Conservation (phyloP, 2,113 vertebrate genomes). For the Otolemur garnettii region DNA sequence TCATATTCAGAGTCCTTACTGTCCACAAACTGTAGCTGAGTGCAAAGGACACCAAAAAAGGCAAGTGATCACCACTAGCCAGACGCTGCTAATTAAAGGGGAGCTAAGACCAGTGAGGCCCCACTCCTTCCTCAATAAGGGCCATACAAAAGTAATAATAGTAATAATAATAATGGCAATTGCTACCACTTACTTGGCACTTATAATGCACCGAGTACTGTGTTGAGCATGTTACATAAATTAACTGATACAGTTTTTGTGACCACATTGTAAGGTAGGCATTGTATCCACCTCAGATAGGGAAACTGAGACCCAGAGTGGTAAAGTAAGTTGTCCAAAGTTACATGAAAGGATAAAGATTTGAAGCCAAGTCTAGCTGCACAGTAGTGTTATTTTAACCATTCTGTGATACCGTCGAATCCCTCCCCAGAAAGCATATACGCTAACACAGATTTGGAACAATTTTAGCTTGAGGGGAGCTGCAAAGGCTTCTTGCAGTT, state of each 20-base stretch:
- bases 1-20: background rate
- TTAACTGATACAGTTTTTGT: background rate
- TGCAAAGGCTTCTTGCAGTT: background rate
- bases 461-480: background rate
- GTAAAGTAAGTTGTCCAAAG: background rate
- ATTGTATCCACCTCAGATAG: background rate
- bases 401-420: background rate
- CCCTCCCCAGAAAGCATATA: background rate
- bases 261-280: background rate
- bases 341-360: background rate
- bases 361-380: background rate
- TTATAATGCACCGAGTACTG: background rate
- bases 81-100: background rate
- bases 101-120: background rate
- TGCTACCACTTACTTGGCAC: background rate
- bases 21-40: background rate
- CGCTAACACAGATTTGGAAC: background rate
- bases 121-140: background rate
- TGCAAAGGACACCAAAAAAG: background rate
- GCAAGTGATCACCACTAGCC: background rate
- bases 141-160: background rate
- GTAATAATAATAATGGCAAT: too few relatives aligned
- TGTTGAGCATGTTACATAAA: background rate
- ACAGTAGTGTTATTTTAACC: background rate
- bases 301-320: background rate